phyloP scores from a whole-genome alignment of 2,797 vertebrate genomes.

The Apogon hyalosoma region DNA sequence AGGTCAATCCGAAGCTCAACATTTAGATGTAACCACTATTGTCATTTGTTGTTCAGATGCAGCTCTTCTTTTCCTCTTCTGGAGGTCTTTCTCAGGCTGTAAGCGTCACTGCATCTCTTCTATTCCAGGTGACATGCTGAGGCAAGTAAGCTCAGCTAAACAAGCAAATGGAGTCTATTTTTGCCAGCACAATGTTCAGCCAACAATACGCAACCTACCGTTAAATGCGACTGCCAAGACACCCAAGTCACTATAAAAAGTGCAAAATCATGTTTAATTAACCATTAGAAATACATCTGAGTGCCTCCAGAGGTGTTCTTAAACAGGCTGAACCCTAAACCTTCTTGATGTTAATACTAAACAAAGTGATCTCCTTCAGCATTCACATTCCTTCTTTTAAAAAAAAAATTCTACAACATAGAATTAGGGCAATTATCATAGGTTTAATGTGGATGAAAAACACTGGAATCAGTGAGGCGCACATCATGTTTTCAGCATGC shows the following conservation, averaged over 20 bases:
- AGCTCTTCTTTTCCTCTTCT: constrained; percentile 10
- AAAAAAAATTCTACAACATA: background rate
- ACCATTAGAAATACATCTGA: constrained; percentile 18
- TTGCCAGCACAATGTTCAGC: constrained; percentile 59
- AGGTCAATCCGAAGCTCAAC: constrained; percentile 12
- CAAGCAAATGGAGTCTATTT: constrained; percentile 72
- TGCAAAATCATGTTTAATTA: constrained; percentile 44
- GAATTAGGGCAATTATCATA: background rate
- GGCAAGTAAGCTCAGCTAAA: constrained; percentile 64
- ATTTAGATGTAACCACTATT: constrained; percentile 21
- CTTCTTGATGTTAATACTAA: background rate
- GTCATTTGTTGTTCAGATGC: constrained; percentile 17
- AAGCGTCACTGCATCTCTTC: constrained; percentile 36
- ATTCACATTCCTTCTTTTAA: background rate
- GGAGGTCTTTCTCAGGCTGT: constrained; percentile 27
- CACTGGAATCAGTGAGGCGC: background rate
- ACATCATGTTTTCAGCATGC: background rate
- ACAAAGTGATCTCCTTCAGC: constrained; percentile 15
- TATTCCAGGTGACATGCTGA: constrained; percentile 52
- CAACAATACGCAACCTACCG: constrained; percentile 59
- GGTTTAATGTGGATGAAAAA: background rate
- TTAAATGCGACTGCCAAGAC: constrained; percentile 55
- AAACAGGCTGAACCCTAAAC: constrained; percentile 19
- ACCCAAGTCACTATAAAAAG: constrained; percentile 31
- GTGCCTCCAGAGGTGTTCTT: constrained; percentile 6